A percentile compares a stretch with the other conserved stretches of the same genome.
Conservation (phyloP, 2,888 invertebrate species). For the Rugalucina vietnamica region DNA sequence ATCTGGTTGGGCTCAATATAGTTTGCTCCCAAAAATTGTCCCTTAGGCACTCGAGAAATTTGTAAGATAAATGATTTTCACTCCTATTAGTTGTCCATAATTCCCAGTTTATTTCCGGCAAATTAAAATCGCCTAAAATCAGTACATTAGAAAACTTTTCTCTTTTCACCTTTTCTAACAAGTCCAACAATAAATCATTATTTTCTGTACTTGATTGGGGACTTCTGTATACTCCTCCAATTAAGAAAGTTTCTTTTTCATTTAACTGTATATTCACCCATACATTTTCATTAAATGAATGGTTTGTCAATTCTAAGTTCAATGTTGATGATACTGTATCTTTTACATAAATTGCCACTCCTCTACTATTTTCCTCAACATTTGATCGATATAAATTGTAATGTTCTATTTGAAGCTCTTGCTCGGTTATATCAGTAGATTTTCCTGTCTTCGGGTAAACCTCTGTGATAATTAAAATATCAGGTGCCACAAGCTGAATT, state of each 20-base stretch:
- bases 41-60: constrained; percentile 5
- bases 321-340: background rate
- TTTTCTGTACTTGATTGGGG: background rate
- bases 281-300: background rate
- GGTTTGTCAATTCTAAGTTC: background rate
- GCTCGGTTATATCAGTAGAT: background rate
- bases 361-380: background rate
- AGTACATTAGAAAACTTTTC: background rate
- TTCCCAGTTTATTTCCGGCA: constrained; percentile 12
- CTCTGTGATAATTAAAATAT: background rate
- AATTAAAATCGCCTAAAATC: constrained; percentile 4
- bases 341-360: constrained; percentile 12
- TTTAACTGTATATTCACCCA: background rate
- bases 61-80: constrained; percentile 12
- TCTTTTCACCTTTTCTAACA: background rate
- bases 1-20: background rate
- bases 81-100: background rate
- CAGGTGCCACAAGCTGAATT: background rate
- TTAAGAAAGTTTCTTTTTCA: background rate
- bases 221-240: constrained; percentile 8
- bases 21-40: constrained; percentile 12
- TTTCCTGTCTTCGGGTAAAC: background rate
- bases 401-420: background rate
- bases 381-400: background rate
- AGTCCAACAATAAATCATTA: background rate